Percentiles rank a stretch among this genome's conserved stretches.
Conservation (phyloP, 1,140 invertebrate species). For the Adelges cooleyi region DNA sequence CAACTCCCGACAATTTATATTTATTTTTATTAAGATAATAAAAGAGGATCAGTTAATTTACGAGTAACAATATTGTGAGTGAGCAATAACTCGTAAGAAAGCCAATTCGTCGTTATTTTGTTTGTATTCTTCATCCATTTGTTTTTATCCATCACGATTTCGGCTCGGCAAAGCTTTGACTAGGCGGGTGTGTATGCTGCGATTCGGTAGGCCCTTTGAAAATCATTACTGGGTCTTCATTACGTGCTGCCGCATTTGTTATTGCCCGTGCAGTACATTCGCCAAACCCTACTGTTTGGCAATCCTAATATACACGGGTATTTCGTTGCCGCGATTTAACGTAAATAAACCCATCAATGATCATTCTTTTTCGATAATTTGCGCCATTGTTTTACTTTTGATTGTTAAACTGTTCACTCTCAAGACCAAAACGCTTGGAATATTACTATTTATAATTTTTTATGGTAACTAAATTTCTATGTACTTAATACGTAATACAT, state of each 20-base stretch:
- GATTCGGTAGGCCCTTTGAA: background rate
- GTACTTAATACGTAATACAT: background rate
- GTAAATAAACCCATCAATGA: background rate
- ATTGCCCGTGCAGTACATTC: background rate
- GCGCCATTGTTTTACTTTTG: background rate
- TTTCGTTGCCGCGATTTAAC: background rate
- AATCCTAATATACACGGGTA: background rate
- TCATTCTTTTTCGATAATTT: background rate
- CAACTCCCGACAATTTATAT: too few species aligned
- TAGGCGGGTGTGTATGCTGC: background rate
- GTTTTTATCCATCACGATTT: background rate
- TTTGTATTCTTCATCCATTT: background rate
- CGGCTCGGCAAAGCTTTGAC: background rate
- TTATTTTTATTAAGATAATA: too few species aligned
- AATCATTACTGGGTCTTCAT: background rate
- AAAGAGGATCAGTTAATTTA: too few species aligned
- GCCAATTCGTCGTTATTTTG: too few species aligned
- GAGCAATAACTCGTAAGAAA: too few species aligned
- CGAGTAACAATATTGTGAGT: too few species aligned
- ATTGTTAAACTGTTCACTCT: background rate
- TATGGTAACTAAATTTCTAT: background rate
- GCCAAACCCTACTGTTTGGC: background rate
- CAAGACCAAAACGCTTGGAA: background rate
- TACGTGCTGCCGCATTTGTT: background rate
- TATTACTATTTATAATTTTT: background rate